These are phyloP conservation scores for Mycteria americana DNA, from an alignment of 2,797 vertebrate genomes.

Conservation along the genomic window DNA sequence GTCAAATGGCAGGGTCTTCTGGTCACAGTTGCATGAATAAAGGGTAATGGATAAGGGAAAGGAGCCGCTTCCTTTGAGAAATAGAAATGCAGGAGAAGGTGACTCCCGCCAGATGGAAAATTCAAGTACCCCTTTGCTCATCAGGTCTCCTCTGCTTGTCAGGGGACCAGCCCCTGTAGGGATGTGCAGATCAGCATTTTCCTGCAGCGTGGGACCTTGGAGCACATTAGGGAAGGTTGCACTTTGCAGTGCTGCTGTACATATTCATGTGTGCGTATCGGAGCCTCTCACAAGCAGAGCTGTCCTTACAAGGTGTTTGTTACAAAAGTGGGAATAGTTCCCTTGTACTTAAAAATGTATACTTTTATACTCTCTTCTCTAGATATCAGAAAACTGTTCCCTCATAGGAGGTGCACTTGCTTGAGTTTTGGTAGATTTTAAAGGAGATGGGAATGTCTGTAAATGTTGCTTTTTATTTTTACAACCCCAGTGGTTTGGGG, in stretches of 20 bases:
- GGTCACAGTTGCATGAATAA: not conserved
- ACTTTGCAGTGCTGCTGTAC: not conserved
- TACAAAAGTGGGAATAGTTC: not conserved
- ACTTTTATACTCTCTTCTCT: not conserved
- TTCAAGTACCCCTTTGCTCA: not conserved
- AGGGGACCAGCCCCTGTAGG: not conserved
- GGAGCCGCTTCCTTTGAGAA: not conserved
- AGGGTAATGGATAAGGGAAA: not conserved
- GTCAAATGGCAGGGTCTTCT: not conserved
- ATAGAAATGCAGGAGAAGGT: not conserved
- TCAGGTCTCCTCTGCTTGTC: not conserved
- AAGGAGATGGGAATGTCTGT: not conserved
- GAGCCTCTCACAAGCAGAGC: not conserved
- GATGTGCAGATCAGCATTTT: not conserved
- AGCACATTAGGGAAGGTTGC: not conserved
- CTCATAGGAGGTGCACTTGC: not conserved
- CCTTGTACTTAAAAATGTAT: not conserved
- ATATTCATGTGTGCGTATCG: fast-evolving
- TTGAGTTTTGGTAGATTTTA: not conserved
- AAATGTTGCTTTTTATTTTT: not conserved
- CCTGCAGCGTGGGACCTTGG: not conserved
- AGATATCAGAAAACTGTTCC: not conserved
- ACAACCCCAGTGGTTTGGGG: not conserved
- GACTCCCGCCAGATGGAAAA: not conserved
- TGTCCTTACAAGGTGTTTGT: not conserved